A percentile compares a stretch with the other conserved stretches of the same genome.
Evolutionary conservation across 1,140 invertebrate genomes (phyloP).

Genomic region (Amyelois transitella): DNA sequence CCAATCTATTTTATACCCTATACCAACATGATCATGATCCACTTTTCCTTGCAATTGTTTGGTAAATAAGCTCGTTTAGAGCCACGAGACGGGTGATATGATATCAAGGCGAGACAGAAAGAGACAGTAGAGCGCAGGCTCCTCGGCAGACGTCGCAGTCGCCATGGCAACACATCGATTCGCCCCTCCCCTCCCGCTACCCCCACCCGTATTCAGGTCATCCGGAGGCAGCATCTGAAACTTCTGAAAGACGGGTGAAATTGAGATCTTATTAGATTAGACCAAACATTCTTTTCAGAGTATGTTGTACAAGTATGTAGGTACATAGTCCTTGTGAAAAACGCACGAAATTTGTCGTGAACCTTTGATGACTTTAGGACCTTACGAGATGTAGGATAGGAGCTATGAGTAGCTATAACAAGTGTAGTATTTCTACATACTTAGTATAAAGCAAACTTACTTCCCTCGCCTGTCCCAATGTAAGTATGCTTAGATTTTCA

Average conservation of each 20-base stretch:
- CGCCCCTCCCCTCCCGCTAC: conserved; percentile 45
- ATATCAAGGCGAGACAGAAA: conserved; percentile 63
- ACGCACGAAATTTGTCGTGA: too few relatives aligned
- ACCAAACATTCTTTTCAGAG: not conserved
- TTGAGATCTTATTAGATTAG: conserved; percentile 26
- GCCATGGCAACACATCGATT: conserved; percentile 70
- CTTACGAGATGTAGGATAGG: too few relatives aligned
- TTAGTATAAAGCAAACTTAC: too few relatives aligned
- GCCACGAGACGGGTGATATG: conserved; percentile 42
- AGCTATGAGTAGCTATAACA: too few relatives aligned
- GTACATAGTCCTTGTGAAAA: too few relatives aligned
- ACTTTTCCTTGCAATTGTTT: conserved; percentile 11
- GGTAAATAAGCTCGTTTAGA: not conserved
- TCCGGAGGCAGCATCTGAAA: conserved; percentile 38
- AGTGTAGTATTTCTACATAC: too few relatives aligned
- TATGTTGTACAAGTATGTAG: too few relatives aligned
- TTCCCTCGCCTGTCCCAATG: too few relatives aligned
- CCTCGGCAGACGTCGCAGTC: conserved; percentile 71
- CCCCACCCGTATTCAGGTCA: conserved; percentile 67
- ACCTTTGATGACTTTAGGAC: too few relatives aligned
- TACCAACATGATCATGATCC: not conserved
- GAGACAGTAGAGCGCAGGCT: conserved; percentile 71
- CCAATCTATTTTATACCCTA: conserved; percentile 15
- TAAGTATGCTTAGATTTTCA: too few relatives aligned
- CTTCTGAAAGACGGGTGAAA: not conserved